phyloP scores from a whole-genome alignment of 1,140 invertebrate species.

The Pseudachorutes palmiensis region DNA sequence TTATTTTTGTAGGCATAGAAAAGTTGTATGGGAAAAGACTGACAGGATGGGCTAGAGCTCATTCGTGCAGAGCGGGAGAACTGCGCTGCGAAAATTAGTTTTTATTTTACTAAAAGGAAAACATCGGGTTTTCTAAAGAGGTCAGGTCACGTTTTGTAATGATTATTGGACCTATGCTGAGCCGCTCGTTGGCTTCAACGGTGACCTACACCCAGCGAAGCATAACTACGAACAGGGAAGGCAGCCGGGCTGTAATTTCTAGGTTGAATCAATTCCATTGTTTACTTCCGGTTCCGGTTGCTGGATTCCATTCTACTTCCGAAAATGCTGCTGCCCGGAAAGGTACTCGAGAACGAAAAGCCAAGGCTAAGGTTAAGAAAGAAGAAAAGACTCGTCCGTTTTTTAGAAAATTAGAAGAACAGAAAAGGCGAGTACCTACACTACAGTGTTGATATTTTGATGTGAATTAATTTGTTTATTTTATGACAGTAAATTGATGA shows the following conservation, averaged over 20 bases:
- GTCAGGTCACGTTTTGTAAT: too few relatives aligned
- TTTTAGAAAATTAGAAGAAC: slow-evolving; percentile 52
- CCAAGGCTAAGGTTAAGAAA: slow-evolving; percentile 59
- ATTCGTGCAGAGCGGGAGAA: too few relatives aligned
- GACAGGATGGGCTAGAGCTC: too few relatives aligned
- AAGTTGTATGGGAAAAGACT: too few relatives aligned
- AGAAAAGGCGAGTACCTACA: slow-evolving; percentile 40
- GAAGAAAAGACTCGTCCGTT: slow-evolving; percentile 59
- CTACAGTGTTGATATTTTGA: background rate
- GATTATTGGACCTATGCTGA: too few relatives aligned
- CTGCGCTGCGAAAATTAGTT: too few relatives aligned
- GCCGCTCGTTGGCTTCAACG: too few relatives aligned
- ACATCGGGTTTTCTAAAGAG: too few relatives aligned
- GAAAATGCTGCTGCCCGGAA: slow-evolving; percentile 59
- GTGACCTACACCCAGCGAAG: too few relatives aligned
- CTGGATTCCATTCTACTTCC: background rate
- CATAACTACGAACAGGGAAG: too few relatives aligned
- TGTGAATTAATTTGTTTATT: background rate
- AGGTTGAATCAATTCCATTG: background rate
- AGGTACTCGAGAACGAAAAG: slow-evolving; percentile 60
- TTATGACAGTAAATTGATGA: slow-evolving; percentile 18
- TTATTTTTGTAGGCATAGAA: too few relatives aligned
- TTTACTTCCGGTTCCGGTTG: background rate
- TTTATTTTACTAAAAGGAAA: too few relatives aligned
- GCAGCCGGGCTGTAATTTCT: background rate